Conservation (phyloP, 1,140 invertebrate genomes). For the Rhyzopertha dominica region DNA sequence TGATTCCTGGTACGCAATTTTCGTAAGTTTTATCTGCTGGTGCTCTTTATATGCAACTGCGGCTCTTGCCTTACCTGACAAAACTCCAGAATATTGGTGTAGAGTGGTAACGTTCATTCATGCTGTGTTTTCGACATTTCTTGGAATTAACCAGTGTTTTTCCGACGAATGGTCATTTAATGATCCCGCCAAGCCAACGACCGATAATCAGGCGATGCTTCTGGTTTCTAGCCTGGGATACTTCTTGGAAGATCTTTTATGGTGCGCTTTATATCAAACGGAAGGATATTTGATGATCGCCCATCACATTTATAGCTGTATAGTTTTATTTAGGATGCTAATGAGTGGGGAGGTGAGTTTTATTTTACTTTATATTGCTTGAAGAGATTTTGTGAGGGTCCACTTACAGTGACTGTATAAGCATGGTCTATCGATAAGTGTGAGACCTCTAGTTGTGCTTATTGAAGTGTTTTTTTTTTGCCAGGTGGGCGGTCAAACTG, state of each 20-base stretch:
- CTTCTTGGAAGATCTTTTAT: constrained; percentile 54
- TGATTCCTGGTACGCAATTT: constrained; percentile 11
- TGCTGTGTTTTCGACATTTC: constrained; percentile 41
- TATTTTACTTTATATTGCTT: no score
- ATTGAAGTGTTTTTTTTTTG: no score
- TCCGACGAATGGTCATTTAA: constrained; percentile 28
- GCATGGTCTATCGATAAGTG: no score
- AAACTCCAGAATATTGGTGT: constrained; percentile 46
- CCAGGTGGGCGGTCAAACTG: constrained; percentile 49
- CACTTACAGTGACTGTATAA: no score
- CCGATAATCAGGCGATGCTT: constrained; percentile 25
- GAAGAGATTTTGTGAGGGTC: no score
- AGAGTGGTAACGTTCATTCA: constrained; percentile 46
- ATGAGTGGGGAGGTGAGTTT: no score
- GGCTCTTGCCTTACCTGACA: constrained; percentile 14
- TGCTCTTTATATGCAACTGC: constrained; percentile 14
- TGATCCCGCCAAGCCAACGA: constrained; percentile 31
- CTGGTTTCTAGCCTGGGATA: constrained; percentile 49
- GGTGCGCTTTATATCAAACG: constrained; percentile 50
- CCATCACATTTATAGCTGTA: constrained; percentile 50
- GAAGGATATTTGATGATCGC: constrained; percentile 50
- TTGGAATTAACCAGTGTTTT: constrained; percentile 47
- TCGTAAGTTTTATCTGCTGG: constrained; percentile 20
- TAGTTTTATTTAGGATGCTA: constrained; percentile 48
- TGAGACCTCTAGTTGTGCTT: no score